Conservation (phyloP, 2,113 vertebrate species). For the Chinchilla lanigera region DNA sequence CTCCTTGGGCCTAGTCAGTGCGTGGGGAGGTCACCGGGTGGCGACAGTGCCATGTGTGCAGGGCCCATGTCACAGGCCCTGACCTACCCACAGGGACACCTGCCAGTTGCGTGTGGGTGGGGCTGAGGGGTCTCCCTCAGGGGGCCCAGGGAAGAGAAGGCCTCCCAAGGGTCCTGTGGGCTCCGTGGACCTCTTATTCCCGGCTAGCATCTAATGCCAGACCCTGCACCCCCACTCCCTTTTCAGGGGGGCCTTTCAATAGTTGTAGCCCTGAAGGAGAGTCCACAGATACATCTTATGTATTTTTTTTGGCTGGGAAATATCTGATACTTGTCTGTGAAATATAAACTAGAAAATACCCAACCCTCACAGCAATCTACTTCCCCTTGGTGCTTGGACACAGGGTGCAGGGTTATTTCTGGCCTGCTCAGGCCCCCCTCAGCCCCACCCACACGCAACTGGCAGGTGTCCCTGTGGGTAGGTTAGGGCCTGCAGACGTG, state of each 20-base stretch:
- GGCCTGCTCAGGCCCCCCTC: neutral
- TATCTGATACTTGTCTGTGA: neutral
- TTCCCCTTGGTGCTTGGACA: fast-evolving
- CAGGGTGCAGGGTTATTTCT: neutral
- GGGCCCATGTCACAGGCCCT: neutral
- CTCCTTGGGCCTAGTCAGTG: neutral
- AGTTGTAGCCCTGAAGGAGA: neutral
- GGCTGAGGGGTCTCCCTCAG: neutral
- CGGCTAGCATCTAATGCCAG: neutral
- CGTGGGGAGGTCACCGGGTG: neutral
- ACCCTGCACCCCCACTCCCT: neutral
- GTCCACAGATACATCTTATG: neutral
- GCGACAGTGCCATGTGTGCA: neutral
- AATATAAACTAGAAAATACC: neutral
- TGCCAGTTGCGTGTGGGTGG: neutral
- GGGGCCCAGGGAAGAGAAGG: neutral
- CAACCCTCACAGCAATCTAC: neutral
- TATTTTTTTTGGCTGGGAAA: neutral
- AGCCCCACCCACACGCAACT: neutral
- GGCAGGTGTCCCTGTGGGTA: no score
- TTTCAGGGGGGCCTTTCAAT: neutral
- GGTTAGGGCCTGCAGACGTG: neutral
- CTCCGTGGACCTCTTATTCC: neutral
- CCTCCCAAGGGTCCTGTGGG: fast-evolving
- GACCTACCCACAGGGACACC: no score